Conservation (phyloP, 2,888 invertebrate genomes). For the Onchidella celtica region DNA sequence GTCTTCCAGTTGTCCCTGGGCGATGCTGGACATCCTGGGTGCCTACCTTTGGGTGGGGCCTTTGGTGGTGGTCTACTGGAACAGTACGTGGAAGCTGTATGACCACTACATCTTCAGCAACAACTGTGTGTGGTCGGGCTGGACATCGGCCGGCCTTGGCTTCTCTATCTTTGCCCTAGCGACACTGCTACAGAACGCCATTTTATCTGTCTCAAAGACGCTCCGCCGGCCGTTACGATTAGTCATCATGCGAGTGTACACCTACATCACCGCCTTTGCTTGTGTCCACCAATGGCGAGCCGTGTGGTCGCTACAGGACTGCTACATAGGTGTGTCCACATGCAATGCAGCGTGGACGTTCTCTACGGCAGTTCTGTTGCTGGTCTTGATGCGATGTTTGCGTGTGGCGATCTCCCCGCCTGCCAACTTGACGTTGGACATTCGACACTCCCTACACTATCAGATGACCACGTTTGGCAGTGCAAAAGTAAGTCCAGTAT, state of each 20-base stretch:
- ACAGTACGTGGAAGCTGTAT: constrained; percentile 15
- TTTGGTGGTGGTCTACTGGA: constrained; percentile 14
- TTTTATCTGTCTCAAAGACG: background rate
- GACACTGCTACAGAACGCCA: background rate
- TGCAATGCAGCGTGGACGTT: background rate
- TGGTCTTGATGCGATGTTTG: background rate
- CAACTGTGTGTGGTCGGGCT: background rate
- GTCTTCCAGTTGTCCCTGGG: too few relatives aligned
- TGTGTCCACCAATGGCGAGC: constrained; percentile 21
- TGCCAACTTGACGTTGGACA: background rate
- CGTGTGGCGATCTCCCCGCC: constrained; percentile 1
- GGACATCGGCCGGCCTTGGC: background rate
- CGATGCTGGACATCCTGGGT: background rate
- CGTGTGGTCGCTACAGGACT: constrained; percentile 24
- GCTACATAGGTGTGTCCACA: constrained; percentile 1
- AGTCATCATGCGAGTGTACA: constrained; percentile 18
- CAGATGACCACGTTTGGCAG: background rate
- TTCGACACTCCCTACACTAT: background rate
- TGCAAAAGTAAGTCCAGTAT: constrained; percentile 21
- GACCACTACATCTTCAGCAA: constrained; percentile 12
- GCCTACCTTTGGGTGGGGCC: constrained; percentile 22
- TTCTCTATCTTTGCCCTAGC: background rate
- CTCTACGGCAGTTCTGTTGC: background rate
- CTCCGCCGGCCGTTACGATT: background rate
- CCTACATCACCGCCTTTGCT: constrained; percentile 1